Evolutionary conservation across 1,140 invertebrate species (phyloP), one percentile per base, ranked within the genome.

Genomic region (Caerostris extrusa): DNA sequence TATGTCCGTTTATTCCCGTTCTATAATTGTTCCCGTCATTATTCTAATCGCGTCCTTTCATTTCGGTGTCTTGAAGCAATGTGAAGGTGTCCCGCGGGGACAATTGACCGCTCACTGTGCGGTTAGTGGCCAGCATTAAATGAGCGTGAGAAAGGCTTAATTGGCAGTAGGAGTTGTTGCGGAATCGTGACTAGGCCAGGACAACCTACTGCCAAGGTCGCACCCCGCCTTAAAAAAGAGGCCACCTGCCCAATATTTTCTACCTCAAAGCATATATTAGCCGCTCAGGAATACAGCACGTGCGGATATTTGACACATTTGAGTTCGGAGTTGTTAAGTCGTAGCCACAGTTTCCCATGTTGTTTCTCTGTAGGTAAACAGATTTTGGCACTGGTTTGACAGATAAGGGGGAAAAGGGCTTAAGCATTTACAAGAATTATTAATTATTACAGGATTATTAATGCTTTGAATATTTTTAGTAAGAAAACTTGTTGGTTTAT

Each of bases 61-160:
- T 14, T 10, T 64, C 12, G 71, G 10, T 77, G 71, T 53, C n/a
- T 77, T 53, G 71, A 34, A 34, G 34, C 34, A 34, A 34, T 12
- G 1, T 12, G 8, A 10, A 50, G 71, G 8, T 53, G 71, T 77
- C 71, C 34, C 34, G 53, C 7, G 71, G 71, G 71, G 7, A 77
- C 71, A 77, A 77, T 17, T 77, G 71, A 77, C 71, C 82, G 56
- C 82, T 57, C 53, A 83, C 71, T 10, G 53, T 61, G 90, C 17
- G 58, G 71, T 67, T 64, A 12, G n/a, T 6, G 5, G 53, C 50
- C 2, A n/a, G 53, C 6, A n/a, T 14, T 82, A 71, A 93, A 93
- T 89, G 77, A 94, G 61, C 93, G 87, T 85, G 93, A 85, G 87
- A 94, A 93, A 71, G 86, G 58, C 77, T 90, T 94, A 94, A 94